Evolutionary conservation across 1,140 invertebrate species (phyloP).

Genomic region (Penaeus japonicus): DNA sequence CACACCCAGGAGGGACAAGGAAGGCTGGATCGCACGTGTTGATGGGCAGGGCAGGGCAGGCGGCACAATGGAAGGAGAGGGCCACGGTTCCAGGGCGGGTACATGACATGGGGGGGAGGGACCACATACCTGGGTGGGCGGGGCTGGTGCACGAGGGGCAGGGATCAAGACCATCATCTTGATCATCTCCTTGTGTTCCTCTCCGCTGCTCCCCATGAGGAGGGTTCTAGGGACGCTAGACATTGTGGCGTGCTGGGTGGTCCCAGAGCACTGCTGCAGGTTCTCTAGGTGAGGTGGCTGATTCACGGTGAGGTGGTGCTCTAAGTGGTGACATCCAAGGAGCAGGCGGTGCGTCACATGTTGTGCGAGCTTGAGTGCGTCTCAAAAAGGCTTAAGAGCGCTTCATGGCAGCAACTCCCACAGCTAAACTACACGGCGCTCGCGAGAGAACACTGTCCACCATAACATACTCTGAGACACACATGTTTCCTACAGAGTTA

Average conservation of each 20-base stretch:
- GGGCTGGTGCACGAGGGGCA: slow-evolving; percentile 57
- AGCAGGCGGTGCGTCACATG: background rate
- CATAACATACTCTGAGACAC: no score
- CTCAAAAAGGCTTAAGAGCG: no score
- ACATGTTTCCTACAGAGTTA: no score
- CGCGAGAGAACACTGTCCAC: no score
- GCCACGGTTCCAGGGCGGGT: background rate
- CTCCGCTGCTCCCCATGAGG: slow-evolving; percentile 53
- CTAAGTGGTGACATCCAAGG: background rate
- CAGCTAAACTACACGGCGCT: no score
- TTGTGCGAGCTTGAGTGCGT: no score
- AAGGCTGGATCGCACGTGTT: background rate
- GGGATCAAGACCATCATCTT: slow-evolving; percentile 58
- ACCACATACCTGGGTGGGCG: slow-evolving; percentile 47
- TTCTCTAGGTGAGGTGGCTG: background rate
- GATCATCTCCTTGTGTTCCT: slow-evolving; percentile 59
- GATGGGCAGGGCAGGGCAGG: background rate
- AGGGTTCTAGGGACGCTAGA: slow-evolving; percentile 52
- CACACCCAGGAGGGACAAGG: background rate
- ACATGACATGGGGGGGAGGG: background rate
- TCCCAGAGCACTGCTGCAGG: no score
- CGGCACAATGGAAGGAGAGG: background rate
- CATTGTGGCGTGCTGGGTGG: slow-evolving; percentile 10
- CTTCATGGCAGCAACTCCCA: no score
- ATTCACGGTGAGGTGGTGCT: background rate